phyloP scores from a whole-genome alignment of 2,888 invertebrate species.

The Tipula helvola region DNA sequence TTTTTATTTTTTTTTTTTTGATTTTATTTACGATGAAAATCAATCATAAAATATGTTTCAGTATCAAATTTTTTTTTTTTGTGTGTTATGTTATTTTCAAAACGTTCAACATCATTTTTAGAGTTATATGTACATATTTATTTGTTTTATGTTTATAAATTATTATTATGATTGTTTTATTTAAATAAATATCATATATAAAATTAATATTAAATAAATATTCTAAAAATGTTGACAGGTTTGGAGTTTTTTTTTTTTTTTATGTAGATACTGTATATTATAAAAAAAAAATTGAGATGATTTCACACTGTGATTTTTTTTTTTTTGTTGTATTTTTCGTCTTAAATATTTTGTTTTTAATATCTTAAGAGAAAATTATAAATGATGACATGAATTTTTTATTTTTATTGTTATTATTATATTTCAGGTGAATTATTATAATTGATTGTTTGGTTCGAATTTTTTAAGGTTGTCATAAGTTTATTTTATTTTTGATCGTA shows the following conservation, averaged over 20 bases:
- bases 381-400: slow-evolving; percentile 4
- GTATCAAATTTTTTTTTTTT: background rate
- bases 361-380: background rate
- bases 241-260: background rate
- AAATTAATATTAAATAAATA: background rate
- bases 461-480: background rate
- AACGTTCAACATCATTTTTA: background rate
- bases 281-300: background rate
- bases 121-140: background rate
- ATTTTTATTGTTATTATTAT: background rate
- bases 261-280: background rate
- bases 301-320: background rate
- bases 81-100: background rate
- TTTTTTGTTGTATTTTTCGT: background rate
- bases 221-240: background rate
- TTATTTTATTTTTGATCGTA: background rate
- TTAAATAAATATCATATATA: background rate
- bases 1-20: too few relatives aligned
- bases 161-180: slow-evolving; percentile 4
- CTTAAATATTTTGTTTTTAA: background rate
- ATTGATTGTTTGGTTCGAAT: background rate
- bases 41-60: background rate
- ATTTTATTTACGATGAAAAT: background rate
- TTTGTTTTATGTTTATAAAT: background rate
- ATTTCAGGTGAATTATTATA: slow-evolving; percentile 4